Base-by-base conservation (phyloP, 2,888 invertebrate species). In the Ecdyonurus torrentis region DNA sequence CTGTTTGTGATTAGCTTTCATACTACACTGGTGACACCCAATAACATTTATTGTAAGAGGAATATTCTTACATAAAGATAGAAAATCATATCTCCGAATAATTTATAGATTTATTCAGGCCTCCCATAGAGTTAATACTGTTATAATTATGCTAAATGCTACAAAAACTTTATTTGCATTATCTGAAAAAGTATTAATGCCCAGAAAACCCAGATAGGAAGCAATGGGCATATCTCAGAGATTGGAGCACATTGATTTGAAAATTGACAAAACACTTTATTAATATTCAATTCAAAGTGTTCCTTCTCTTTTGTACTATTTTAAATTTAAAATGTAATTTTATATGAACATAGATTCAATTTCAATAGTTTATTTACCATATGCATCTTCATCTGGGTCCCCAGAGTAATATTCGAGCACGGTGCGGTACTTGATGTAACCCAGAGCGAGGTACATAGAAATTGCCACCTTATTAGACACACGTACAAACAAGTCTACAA, bases 391-490 rank as follows among this genome's bases (percentile, higher is more conserved):
- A 76, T 98, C 97, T 23, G 91, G 90, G 76, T 96, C 94, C 20
- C 95, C 96, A 18, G 95, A 95, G 75, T 99, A 99, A 79, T 99
- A 99, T 74, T 97, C 97, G 69, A 99, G 77, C 59, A 99, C 97
- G 58, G 92, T 91, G 64, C 99, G 80, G 74, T 98, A 99, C 0
- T 98, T 91, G 68, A 92, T 93, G 72, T 99, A 99, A 23, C 97
- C 98, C 64, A 98, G 78, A 74, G 90, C 89, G 70, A 87, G 87
- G 74, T 99, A 99, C 96, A 99, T 97, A 70, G 91, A 91, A 63
- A 97, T 95, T 1, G 99, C 99, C 58, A 96, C 91, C 74, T 89
- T 87, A 75, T 99, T 99, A 71, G 96, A 97, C 15, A 97, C 94
- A 70, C 99, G 83, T 2, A 99, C 99, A 81, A 98, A 99, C 52